These are phyloP conservation scores for Tuta absoluta DNA, from an alignment of 2,888 invertebrate species.

Conservation along the genomic window DNA sequence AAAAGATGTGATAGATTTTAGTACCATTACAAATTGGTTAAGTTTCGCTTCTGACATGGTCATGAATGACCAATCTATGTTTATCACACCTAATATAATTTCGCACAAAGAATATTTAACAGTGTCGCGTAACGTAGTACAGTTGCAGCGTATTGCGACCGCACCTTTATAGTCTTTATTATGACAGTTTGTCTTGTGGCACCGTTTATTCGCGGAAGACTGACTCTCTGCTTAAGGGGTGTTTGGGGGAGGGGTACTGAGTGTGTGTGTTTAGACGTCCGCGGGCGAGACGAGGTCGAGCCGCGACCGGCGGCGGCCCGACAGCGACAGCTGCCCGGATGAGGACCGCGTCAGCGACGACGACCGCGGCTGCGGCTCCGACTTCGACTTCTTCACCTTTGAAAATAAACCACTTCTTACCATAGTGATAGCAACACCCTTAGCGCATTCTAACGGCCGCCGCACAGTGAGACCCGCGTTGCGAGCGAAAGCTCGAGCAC, in stretches of 20 bases:
- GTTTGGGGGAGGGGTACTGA: background rate
- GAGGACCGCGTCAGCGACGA: conserved; percentile 72
- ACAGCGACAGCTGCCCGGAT: conserved; percentile 66
- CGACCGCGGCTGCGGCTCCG: conserved; percentile 68
- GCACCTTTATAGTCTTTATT: background rate
- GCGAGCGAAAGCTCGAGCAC: no score
- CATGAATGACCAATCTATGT: no score
- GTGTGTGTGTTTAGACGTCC: conserved; percentile 53
- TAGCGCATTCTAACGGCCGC: no score
- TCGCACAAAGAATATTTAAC: no score
- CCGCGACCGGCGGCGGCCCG: conserved; percentile 64
- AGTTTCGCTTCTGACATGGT: no score
- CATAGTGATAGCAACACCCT: background rate
- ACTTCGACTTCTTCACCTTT: conserved; percentile 69
- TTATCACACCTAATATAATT: no score
- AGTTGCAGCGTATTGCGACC: no score
- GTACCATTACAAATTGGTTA: no score
- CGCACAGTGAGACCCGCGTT: no score
- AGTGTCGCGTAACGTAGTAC: no score
- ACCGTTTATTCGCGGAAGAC: conserved; percentile 16
- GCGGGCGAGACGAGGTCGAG: conserved; percentile 69
- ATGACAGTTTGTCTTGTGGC: background rate
- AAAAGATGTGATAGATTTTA: no score
- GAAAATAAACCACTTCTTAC: background rate
- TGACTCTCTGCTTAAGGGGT: conserved; percentile 6